Conservation (phyloP, 2,797 vertebrate genomes). For the Sebastes diploproa region DNA sequence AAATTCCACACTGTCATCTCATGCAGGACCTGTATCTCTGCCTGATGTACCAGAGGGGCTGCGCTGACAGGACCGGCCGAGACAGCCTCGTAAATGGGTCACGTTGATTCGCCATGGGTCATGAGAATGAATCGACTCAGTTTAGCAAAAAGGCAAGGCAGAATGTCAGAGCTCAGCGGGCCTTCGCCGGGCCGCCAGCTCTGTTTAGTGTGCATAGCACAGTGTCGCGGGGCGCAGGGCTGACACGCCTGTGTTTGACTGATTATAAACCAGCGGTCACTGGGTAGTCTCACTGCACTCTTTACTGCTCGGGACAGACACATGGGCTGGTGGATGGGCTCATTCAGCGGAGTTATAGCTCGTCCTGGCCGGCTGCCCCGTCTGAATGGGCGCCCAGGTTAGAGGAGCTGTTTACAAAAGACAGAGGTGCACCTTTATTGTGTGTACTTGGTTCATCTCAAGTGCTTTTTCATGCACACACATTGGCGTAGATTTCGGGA, state of each 20-base stretch:
- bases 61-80: slow-evolving; percentile 50
- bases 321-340: slow-evolving; percentile 63
- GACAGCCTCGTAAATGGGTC: slow-evolving; percentile 60
- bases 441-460: slow-evolving; percentile 74
- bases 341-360: slow-evolving; percentile 56
- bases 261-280: slow-evolving; percentile 83
- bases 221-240: slow-evolving; percentile 56
- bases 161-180: slow-evolving; percentile 47
- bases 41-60: slow-evolving; percentile 50
- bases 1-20: slow-evolving; percentile 72
- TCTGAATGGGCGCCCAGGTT: slow-evolving; percentile 75
- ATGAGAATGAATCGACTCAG: slow-evolving; percentile 60
- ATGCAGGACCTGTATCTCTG: slow-evolving; percentile 54
- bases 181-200: slow-evolving; percentile 24
- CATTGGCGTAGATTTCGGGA: background rate
- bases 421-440: slow-evolving; percentile 77
- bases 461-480: slow-evolving; percentile 54
- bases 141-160: slow-evolving; percentile 48
- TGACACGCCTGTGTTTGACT: slow-evolving; percentile 80
- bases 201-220: slow-evolving; percentile 51
- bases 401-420: slow-evolving; percentile 74
- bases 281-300: slow-evolving; percentile 81
- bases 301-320: slow-evolving; percentile 76
- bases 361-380: slow-evolving; percentile 64
- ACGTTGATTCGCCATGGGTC: slow-evolving; percentile 62